Evolutionary conservation across 2,113 vertebrate genomes (phyloP).

Genomic region (Limanda limanda): DNA sequence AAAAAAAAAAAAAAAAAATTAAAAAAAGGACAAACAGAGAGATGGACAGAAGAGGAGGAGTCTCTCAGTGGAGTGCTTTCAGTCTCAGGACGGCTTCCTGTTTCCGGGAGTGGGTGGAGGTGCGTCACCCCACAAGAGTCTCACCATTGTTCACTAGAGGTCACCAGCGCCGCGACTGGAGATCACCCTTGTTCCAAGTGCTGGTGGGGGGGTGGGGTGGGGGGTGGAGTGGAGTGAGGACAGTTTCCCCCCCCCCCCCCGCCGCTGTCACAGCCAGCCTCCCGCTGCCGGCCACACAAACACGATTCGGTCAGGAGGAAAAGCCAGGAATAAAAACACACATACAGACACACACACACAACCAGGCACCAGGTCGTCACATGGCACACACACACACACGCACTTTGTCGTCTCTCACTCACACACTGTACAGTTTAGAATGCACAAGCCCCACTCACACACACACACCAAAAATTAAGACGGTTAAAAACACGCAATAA

Average conservation of each 20-base stretch:
- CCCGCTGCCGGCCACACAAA: constrained; percentile 73
- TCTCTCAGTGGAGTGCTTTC: constrained; percentile 72
- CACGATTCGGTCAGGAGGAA: constrained; percentile 67
- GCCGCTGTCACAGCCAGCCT: constrained; percentile 65
- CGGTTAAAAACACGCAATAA: constrained; percentile 71
- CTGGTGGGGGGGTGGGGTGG: constrained; percentile 8
- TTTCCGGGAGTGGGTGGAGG: constrained; percentile 46
- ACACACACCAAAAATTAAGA: constrained; percentile 71
- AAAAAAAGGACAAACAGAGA: constrained; percentile 43
- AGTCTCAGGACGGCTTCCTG: constrained; percentile 56
- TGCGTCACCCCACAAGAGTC: constrained; percentile 44
- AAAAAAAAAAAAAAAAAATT: constrained; percentile 18
- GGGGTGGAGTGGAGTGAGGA: constrained; percentile 13
- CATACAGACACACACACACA: constrained; percentile 31
- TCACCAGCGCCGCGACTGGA: constrained; percentile 49
- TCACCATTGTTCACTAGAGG: constrained; percentile 60
- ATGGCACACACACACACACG: constrained; percentile 47
- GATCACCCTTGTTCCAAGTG: constrained; percentile 62
- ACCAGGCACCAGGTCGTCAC: constrained; percentile 68
- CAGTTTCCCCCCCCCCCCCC: constrained; percentile 51
- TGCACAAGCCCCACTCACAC: constrained; percentile 68
- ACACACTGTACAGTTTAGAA: constrained; percentile 71
- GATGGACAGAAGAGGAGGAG: constrained; percentile 59
- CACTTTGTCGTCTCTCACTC: constrained; percentile 21
- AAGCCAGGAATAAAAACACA: constrained; percentile 33